Evolutionary conservation across 35 echinoderm and acorn worm genomes (phyloP), one percentile per base, ranked within the genome.

Genomic region (Eucidaris tribuloides): DNA sequence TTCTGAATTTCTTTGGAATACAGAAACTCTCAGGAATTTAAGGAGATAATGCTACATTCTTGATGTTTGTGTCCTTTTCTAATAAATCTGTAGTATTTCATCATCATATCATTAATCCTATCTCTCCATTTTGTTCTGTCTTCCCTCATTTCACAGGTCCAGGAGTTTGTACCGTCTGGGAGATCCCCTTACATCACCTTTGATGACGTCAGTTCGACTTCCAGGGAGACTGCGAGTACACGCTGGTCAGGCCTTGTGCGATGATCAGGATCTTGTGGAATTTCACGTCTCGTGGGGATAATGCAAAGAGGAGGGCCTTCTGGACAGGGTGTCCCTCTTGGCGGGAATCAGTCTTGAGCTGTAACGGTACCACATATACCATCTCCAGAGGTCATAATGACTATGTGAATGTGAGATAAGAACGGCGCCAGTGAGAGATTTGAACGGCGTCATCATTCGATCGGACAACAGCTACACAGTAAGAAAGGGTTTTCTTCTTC

Each of bases 161-260:
- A 29, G 83, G 79, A 20, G 19, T 78, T 40, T 92, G 89, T 29
- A 92, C 62, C 30, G 77, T 77, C 9, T 92, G 83, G 89, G 89
- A 83, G 42, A 83, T 83, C 89, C 59, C 89, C 85, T 54, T 92
- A 92, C 43, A 40, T 64, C 39, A 92, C 78, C 11, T 92, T 92
- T 60, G 89, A 92, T 52, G 60, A 46, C 20, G 34, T 46, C 14
- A 49, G 19, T 83, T 86, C 46, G 76, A 92, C 83, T 92, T 85
- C 83, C 89, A 92, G 28, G 89, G 89, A 43, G 83, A 80, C 52
- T 92, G 89, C 70, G 82, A 92, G 45, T 92, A 92, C 78, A 79
- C 74, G 4, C 52, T 92, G 60, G 82, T 80, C n/a, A 86, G 56
- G 46, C 37, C 76, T 28, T 85, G 81, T 61, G 44, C 44, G 77